A percentile compares a stretch with the other conserved stretches of the same genome.
Evolutionary conservation across 2,113 vertebrate species (phyloP).

Genomic region (Nothobranchius kuhntae): DNA sequence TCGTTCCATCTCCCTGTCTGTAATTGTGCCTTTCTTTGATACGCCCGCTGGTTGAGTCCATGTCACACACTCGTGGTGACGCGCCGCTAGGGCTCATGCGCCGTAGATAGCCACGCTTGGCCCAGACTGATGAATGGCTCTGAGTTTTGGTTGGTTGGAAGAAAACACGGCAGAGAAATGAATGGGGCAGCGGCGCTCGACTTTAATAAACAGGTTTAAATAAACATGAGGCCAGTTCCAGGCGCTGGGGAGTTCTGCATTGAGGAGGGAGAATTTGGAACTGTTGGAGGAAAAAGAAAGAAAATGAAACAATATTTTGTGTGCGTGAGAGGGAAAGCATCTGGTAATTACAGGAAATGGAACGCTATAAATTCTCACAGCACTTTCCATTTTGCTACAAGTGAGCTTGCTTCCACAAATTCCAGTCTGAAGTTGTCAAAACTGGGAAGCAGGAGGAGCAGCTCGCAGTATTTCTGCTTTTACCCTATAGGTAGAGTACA

Average conservation of each 20-base stretch:
- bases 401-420: conserved; percentile 37
- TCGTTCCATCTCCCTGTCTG: conserved; percentile 54
- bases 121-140: conserved; percentile 60
- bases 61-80: conserved; percentile 59
- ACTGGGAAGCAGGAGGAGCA: conserved; percentile 23
- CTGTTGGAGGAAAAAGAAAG: neutral
- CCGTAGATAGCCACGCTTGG: conserved; percentile 46
- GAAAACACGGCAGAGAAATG: conserved; percentile 56
- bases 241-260: conserved; percentile 41
- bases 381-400: conserved; percentile 45
- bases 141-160: conserved; percentile 39
- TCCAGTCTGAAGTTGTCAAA: conserved; percentile 35
- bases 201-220: conserved; percentile 60
- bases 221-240: conserved; percentile 73
- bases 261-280: conserved; percentile 24
- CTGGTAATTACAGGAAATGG: conserved; percentile 34
- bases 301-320: conserved; percentile 25
- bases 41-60: conserved; percentile 72
- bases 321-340: conserved; percentile 10
- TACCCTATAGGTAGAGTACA: neutral
- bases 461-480: conserved; percentile 24
- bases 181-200: conserved; percentile 50
- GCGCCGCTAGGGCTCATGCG: conserved; percentile 39
- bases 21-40: conserved; percentile 76
- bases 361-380: conserved; percentile 20